A percentile compares a stretch with the other conserved stretches of the same genome.
These are phyloP conservation scores for Stegodyphus mimosarum DNA, from an alignment of 1,140 invertebrate genomes.

Conservation along the genomic window DNA sequence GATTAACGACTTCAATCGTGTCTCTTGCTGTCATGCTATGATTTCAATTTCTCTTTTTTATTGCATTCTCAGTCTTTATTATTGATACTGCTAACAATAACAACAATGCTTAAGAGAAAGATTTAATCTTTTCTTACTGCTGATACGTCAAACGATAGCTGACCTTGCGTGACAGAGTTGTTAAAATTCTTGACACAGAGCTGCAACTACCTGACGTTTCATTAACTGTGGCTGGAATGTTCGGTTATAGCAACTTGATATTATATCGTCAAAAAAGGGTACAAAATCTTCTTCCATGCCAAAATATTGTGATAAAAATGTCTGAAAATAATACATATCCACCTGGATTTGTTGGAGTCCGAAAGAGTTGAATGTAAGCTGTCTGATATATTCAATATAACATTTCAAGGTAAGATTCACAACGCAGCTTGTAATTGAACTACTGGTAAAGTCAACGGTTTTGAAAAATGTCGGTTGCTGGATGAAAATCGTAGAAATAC, in stretches of 20 bases:
- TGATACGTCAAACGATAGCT: no score
- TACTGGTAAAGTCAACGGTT: neutral
- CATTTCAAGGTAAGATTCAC: slow-evolving; percentile 25
- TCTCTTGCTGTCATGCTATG: no score
- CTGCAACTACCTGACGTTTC: slow-evolving; percentile 19
- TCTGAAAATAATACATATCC: slow-evolving; percentile 9
- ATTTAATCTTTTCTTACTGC: neutral
- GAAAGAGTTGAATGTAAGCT: slow-evolving; percentile 27
- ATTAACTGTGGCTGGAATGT: slow-evolving; percentile 15
- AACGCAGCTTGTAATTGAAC: slow-evolving; percentile 11
- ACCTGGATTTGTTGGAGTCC: slow-evolving; percentile 89
- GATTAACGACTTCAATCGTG: no score
- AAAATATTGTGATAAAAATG: neutral
- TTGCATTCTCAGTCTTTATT: no score
- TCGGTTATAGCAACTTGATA: slow-evolving; percentile 18
- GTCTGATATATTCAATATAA: neutral
- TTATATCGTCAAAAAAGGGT: slow-evolving; percentile 19
- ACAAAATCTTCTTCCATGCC: neutral
- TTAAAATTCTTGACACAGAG: neutral
- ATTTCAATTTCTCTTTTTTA: no score
- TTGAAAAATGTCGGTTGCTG: neutral
- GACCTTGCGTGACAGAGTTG: no score
- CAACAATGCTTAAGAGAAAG: no score
- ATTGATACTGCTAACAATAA: no score
- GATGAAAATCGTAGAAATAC: neutral